Evolutionary conservation across 2,888 invertebrate species (phyloP).

Genomic region (Cybosia mesomella): DNA sequence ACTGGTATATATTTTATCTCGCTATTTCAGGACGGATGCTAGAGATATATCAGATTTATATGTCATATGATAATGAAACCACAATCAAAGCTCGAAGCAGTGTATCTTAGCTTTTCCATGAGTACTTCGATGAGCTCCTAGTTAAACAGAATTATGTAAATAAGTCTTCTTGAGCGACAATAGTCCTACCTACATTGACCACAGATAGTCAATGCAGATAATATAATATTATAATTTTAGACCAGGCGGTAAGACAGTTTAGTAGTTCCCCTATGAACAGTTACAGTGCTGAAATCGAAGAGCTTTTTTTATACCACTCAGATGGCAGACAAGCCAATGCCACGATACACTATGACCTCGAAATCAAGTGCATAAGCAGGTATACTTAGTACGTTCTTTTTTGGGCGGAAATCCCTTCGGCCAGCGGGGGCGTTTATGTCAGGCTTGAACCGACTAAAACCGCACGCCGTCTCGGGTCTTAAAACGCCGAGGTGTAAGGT

Average conservation of each 20-base stretch:
- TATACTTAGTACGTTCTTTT: too few species aligned
- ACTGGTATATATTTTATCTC: background rate
- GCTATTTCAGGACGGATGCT: background rate
- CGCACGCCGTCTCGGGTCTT: too few species aligned
- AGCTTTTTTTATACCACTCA: too few species aligned
- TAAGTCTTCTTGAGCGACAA: background rate
- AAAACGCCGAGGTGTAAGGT: too few species aligned
- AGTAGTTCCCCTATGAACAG: background rate
- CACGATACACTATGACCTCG: too few species aligned
- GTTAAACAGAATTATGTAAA: background rate
- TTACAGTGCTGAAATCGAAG: background rate
- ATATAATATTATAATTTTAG: background rate
- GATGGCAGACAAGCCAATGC: too few species aligned
- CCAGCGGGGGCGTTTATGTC: too few species aligned
- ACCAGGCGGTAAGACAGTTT: background rate
- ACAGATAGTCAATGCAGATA: too few species aligned
- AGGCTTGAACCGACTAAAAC: too few species aligned
- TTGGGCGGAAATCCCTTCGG: too few species aligned
- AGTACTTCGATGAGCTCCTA: background rate
- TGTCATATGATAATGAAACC: background rate
- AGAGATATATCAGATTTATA: background rate
- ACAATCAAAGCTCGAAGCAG: background rate
- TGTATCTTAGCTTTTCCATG: background rate
- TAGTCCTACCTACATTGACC: too few species aligned
- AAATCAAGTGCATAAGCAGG: too few species aligned